phyloP scores from a whole-genome alignment of 2,797 vertebrate genomes.

The Enteromius fasciolatus region DNA sequence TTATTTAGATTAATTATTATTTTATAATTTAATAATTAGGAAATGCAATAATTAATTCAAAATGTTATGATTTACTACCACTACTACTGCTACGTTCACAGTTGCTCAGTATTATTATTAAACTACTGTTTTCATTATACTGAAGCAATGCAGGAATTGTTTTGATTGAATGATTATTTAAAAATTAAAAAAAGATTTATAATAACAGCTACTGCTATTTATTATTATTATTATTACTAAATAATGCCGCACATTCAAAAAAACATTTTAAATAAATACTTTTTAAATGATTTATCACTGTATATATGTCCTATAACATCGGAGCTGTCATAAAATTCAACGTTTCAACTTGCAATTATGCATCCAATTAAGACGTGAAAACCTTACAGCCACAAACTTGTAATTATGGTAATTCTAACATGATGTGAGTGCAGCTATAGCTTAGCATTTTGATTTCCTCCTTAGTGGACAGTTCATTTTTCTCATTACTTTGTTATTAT shows the following conservation, averaged over 20 bases:
- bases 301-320: background rate
- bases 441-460: conserved; percentile 14
- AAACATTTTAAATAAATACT: background rate
- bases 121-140: background rate
- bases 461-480: conserved; percentile 19
- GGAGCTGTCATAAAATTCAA: background rate
- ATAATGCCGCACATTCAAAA: too few relatives aligned
- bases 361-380: background rate
- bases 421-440: conserved; percentile 8
- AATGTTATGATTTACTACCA: too few relatives aligned
- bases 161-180: background rate
- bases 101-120: too few relatives aligned
- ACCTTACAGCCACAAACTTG: background rate
- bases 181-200: background rate
- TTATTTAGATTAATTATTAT: background rate
- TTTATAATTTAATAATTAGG: background rate
- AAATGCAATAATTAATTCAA: too few relatives aligned
- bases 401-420: conserved; percentile 21
- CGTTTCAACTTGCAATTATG: conserved; percentile 6
- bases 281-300: background rate
- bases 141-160: background rate
- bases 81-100: too few relatives aligned
- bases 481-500: conserved; percentile 12
- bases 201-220: background rate
- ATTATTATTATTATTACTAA: background rate